Base-by-base conservation (phyloP, 37 sponge, comb jelly and placozoan genomes). In the Theonella swinhoei region DNA sequence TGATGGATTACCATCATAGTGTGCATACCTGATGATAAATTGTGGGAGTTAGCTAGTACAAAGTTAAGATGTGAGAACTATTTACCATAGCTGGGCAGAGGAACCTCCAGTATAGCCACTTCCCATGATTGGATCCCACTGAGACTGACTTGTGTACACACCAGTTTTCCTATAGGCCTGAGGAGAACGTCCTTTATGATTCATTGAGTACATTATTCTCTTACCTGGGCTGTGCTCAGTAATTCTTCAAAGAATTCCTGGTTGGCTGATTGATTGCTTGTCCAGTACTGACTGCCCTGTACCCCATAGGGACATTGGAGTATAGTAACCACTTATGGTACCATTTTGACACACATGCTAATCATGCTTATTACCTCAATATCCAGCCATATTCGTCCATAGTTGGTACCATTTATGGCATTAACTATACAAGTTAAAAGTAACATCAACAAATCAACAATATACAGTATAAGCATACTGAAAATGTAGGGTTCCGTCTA, bases 111-210 rank as follows among this genome's bases (percentile, higher is more conserved):
- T 86, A 70, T 88, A 91, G 31, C 69, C 64, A 40, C 33, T 17
- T 9, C 96, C 96, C 92, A 95, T 92, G 3, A 95, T 95, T 17
- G 47, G 17, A 54, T 69, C 62, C 96, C 96, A 95, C 87, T 95
- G 96, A 7, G 68, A 92, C 41, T 85, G 63, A 78, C 92, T 91
- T 39, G 92, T 78, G 67, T 95, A 95, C 80, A 95, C 93, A 37
- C 96, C 96, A 68, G 86, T 85, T 26, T 34, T 62, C 79, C 89
- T 91, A 38, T 86, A 40, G 20, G n/a, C 68, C 96, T 95, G n/a
- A n/a, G n/a, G n/a, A n/a, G n/a, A n/a, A n/a, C n/a, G n/a, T n/a
- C n/a, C n/a, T n/a, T n/a, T n/a, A n/a, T n/a, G n/a, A n/a, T n/a
- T n/a, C n/a, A n/a, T n/a, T n/a, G n/a, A n/a, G n/a, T n/a, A n/a